Conservation (phyloP, 2,113 vertebrate genomes). For the Ochotona princeps region DNA sequence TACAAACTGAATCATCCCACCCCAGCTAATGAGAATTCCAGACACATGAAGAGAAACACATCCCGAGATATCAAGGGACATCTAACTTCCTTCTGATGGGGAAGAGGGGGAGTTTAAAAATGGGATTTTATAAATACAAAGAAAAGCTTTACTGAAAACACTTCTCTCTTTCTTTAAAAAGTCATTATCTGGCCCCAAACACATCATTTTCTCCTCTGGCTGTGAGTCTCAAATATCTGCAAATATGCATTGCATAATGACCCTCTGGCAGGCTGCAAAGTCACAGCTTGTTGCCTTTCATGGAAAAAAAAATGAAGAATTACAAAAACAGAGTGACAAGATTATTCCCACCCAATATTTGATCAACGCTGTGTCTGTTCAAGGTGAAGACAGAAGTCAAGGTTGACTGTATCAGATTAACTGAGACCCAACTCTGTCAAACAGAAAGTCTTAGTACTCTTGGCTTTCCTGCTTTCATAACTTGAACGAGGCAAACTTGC, state of each 20-base stretch:
- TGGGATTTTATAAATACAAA: slow-evolving; percentile 38
- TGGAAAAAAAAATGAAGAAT: slow-evolving; percentile 59
- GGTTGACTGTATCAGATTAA: neutral
- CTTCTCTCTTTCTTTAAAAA: slow-evolving; percentile 68
- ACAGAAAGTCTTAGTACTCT: neutral
- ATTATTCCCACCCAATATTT: slow-evolving; percentile 30
- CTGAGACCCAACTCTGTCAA: neutral
- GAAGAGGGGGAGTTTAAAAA: slow-evolving; percentile 29
- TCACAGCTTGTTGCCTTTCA: slow-evolving; percentile 71
- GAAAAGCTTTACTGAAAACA: slow-evolving; percentile 52
- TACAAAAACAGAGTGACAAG: slow-evolving; percentile 52
- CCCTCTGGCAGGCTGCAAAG: slow-evolving; percentile 55
- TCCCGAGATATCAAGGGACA: neutral
- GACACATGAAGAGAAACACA: neutral
- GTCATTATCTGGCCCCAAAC: slow-evolving; percentile 68
- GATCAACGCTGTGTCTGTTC: slow-evolving; percentile 37
- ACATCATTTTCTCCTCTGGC: slow-evolving; percentile 63
- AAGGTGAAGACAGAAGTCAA: slow-evolving; percentile 28
- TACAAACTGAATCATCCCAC: neutral
- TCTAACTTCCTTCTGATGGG: slow-evolving; percentile 1
- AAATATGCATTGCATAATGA: slow-evolving; percentile 71
- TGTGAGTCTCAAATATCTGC: slow-evolving; percentile 62
- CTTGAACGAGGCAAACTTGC: neutral
- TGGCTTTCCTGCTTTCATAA: neutral
- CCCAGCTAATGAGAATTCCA: slow-evolving; percentile 34